phyloP scores from a whole-genome alignment of 2,113 vertebrate species.

The Catharus bicknelli region DNA sequence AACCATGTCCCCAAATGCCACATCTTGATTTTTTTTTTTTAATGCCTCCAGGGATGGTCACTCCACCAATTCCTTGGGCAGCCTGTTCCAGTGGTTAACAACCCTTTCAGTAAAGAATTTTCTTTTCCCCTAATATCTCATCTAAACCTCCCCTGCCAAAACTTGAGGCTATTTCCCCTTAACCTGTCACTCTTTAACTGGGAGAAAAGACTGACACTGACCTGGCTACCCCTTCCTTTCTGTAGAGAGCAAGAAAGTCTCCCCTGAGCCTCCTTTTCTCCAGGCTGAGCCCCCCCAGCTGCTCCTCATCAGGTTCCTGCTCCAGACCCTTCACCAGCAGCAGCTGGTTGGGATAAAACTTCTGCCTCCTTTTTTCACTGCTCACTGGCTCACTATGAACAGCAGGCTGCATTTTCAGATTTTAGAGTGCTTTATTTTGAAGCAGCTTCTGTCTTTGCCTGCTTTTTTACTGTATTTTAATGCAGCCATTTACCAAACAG shows the following conservation, averaged over 20 bases:
- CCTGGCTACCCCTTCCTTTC: not conserved
- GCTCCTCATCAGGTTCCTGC: not conserved
- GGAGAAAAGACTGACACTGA: no score
- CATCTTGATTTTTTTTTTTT: not conserved
- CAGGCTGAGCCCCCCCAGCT: not conserved
- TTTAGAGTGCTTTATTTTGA: not conserved
- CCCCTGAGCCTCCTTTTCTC: not conserved
- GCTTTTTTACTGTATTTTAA: constrained; percentile 12
- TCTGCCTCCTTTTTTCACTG: not conserved
- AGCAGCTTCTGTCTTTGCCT: not conserved
- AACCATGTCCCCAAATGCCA: not conserved
- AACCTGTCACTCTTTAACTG: not conserved
- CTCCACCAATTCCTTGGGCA: not conserved
- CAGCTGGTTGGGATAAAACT: not conserved
- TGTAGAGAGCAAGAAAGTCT: not conserved
- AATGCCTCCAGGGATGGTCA: not conserved
- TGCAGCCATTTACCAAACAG: constrained; percentile 33
- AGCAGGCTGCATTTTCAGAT: not conserved
- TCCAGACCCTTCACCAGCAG: not conserved
- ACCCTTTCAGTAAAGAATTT: no score
- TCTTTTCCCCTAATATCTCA: no score
- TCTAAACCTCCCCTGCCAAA: not conserved
- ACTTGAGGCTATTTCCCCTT: not conserved
- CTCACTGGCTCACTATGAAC: not conserved
- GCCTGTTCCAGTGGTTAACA: not conserved